Conservation (phyloP, 2,888 invertebrate genomes). For the Polylopha cassiicola region DNA sequence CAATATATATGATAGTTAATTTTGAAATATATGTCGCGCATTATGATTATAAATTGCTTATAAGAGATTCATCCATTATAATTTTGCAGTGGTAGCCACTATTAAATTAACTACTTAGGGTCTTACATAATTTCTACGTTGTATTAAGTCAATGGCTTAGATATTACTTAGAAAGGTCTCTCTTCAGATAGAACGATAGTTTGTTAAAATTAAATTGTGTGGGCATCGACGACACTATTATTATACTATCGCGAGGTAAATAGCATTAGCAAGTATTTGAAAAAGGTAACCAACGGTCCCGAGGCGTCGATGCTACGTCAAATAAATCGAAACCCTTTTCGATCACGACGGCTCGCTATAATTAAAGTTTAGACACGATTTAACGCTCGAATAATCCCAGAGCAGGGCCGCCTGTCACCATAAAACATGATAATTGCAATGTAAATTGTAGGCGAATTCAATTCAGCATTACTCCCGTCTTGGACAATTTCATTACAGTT, state of each 20-base stretch:
- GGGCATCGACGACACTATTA: no score
- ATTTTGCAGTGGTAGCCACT: no score
- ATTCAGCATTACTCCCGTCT: constrained; percentile 19
- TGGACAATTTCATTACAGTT: constrained; percentile 23
- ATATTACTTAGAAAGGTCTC: no score
- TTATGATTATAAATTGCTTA: no score
- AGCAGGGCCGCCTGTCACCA: constrained; percentile 23
- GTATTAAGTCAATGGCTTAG: no score
- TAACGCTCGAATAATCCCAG: constrained; percentile 27
- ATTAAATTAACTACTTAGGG: no score
- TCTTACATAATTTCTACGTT: no score
- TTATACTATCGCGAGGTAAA: no score
- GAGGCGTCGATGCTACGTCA: constrained; percentile 12
- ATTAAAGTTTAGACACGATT: constrained; percentile 30
- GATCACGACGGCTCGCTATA: constrained; percentile 22
- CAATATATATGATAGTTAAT: no score
- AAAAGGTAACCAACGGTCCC: constrained; percentile 7
- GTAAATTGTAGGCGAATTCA: constrained; percentile 23
- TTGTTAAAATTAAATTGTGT: constrained; percentile 4
- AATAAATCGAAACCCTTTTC: constrained; percentile 28
- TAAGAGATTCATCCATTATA: no score
- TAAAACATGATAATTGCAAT: constrained; percentile 28
- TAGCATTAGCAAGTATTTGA: no score
- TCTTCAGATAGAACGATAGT: neutral
- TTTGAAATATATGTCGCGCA: no score